phyloP scores from a whole-genome alignment of 2,797 vertebrate genomes.

The Epinephelus coioides region DNA sequence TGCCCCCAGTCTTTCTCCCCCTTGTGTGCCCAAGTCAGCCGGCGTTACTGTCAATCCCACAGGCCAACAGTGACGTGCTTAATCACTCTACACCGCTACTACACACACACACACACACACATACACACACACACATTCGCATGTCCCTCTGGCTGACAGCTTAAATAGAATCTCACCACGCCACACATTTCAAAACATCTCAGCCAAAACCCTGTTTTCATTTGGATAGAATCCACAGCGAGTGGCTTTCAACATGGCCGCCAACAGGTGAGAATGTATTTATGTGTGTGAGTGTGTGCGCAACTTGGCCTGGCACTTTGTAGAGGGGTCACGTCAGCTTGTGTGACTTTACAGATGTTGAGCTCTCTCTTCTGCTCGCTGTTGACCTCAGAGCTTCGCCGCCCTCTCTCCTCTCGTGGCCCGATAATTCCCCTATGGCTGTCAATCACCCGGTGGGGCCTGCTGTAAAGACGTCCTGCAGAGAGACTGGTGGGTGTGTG shows the following conservation, averaged over 20 bases:
- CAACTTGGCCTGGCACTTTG: conserved; percentile 35
- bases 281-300: conserved; percentile 2
- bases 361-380: conserved; percentile 62
- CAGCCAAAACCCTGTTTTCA: conserved; percentile 55
- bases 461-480: conserved; percentile 64
- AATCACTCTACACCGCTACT: conserved; percentile 69
- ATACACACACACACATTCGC: conserved; percentile 3
- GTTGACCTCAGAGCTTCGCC: conserved; percentile 61
- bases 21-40: conserved; percentile 74
- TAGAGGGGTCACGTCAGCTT: conserved; percentile 58
- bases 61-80: conserved; percentile 73
- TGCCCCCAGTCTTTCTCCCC: conserved; percentile 68
- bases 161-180: conserved; percentile 65
- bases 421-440: conserved; percentile 58
- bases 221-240: conserved; percentile 31
- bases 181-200: conserved; percentile 59
- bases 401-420: conserved; percentile 29
- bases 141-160: conserved; percentile 68
- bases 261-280: conserved; percentile 53
- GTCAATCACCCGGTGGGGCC: conserved; percentile 74
- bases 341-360: conserved; percentile 71
- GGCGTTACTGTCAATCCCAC: conserved; percentile 82
- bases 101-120: conserved; percentile 25
- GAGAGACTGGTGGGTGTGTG: conserved; percentile 36
- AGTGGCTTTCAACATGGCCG: conserved; percentile 46